phyloP scores from a whole-genome alignment of 2,888 invertebrate genomes.

The Taenaris catops region DNA sequence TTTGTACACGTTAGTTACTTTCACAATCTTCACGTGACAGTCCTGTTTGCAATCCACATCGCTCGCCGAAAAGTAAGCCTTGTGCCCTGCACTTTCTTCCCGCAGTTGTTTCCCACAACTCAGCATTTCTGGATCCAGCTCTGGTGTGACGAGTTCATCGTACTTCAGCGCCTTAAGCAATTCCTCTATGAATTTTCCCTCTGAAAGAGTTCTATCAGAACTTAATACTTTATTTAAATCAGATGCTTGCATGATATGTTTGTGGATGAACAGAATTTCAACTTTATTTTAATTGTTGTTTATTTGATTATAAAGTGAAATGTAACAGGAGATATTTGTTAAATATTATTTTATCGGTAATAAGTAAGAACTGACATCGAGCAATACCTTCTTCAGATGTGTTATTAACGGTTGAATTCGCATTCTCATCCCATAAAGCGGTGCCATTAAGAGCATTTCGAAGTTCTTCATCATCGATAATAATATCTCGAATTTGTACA shows the following conservation, averaged over 20 bases:
- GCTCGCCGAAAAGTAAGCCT: slow-evolving; percentile 48
- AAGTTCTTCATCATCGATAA: slow-evolving; percentile 42
- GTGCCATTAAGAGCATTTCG: slow-evolving; percentile 32
- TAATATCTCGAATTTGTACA: slow-evolving; percentile 44
- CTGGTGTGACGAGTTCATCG: slow-evolving; percentile 34
- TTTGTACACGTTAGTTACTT: slow-evolving; percentile 67
- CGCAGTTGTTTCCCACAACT: slow-evolving; percentile 35
- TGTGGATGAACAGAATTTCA: too few species aligned
- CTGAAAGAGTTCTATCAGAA: slow-evolving; percentile 36
- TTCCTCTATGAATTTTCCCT: slow-evolving; percentile 45
- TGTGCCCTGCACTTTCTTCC: slow-evolving; percentile 43
- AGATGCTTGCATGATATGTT: too few species aligned
- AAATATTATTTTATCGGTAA: slow-evolving; percentile 7
- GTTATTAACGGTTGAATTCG: slow-evolving; percentile 24
- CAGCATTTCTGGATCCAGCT: slow-evolving; percentile 33
- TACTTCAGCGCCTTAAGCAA: slow-evolving; percentile 48
- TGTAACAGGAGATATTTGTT: not conserved
- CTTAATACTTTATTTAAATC: too few species aligned
- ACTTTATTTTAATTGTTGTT: not conserved
- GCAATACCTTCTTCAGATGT: slow-evolving; percentile 40
- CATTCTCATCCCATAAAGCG: slow-evolving; percentile 31
- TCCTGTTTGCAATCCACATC: slow-evolving; percentile 45
- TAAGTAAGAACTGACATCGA: slow-evolving; percentile 1
- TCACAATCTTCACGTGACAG: slow-evolving; percentile 58
- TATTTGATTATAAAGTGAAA: not conserved